A percentile compares a stretch with the other conserved stretches of the same genome.
These are phyloP conservation scores for Andrena fulva DNA, from an alignment of 2,888 invertebrate species.

Conservation along the genomic window DNA sequence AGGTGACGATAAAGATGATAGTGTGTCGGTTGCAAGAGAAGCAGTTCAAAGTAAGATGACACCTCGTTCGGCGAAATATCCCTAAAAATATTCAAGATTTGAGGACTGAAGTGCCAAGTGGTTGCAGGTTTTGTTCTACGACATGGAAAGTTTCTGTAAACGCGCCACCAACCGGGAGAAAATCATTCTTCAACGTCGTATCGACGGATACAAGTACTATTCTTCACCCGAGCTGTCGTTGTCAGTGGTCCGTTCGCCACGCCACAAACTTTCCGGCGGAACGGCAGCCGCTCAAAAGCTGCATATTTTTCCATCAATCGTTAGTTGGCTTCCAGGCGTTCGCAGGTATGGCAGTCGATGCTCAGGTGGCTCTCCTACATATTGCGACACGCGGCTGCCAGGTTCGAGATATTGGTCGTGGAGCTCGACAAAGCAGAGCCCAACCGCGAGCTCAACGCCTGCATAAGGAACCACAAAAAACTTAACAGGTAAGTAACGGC, in stretches of 20 bases:
- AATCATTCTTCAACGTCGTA: constrained; percentile 30
- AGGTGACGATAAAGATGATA: constrained; percentile 60
- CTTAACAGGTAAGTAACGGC: constrained; percentile 66
- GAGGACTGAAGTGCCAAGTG: neutral
- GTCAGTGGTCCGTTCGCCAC: too few species aligned
- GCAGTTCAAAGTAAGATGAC: constrained; percentile 55
- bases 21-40: constrained; percentile 50
- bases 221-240: too few species aligned
- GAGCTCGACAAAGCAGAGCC: constrained; percentile 51
- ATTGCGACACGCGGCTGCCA: constrained; percentile 73
- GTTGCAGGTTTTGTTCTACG: constrained; percentile 54
- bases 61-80: neutral
- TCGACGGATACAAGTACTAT: constrained; percentile 63
- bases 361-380: constrained; percentile 70
- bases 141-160: constrained; percentile 66
- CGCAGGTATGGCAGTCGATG: constrained; percentile 73
- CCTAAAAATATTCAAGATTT: neutral
- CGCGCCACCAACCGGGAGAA: constrained; percentile 34
- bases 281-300: constrained; percentile 36
- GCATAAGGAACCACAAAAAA: constrained; percentile 71
- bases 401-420: constrained; percentile 71
- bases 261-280: constrained; percentile 46
- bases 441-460: constrained; percentile 62
- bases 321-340: constrained; percentile 73
- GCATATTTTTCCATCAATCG: constrained; percentile 74